Conservation (phyloP, 2,888 invertebrate species). For the Anarsia innoxiella region DNA sequence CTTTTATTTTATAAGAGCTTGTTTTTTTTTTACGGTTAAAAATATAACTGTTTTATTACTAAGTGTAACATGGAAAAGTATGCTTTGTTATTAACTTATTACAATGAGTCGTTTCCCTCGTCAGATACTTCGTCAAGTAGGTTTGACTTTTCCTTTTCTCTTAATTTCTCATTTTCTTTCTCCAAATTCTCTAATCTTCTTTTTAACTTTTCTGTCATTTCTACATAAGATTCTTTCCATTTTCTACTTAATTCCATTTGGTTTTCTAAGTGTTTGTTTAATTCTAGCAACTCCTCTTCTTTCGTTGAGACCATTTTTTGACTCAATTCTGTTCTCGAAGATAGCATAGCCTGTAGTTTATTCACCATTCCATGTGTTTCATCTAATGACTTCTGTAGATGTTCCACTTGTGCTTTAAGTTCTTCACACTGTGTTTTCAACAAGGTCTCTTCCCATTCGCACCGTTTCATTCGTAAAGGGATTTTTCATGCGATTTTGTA, state of each 20-base stretch:
- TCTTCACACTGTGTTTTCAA: slow-evolving; percentile 56
- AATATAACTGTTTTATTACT: too few species aligned
- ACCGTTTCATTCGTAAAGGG: too few species aligned
- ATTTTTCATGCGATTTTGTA: too few species aligned
- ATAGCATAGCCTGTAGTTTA: slow-evolving; percentile 52
- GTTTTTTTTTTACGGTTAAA: too few species aligned
- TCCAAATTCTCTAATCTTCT: slow-evolving; percentile 70
- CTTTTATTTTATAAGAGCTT: too few species aligned
- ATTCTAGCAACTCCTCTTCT: slow-evolving; percentile 60
- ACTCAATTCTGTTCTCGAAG: slow-evolving; percentile 49
- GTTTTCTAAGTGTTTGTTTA: slow-evolving; percentile 74
- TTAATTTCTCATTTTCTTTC: slow-evolving; percentile 70
- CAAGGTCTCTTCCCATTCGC: slow-evolving; percentile 75
- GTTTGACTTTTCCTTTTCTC: slow-evolving; percentile 45
- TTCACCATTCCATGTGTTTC: slow-evolving; percentile 65
- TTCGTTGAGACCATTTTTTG: slow-evolving; percentile 68
- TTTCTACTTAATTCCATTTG: slow-evolving; percentile 77
- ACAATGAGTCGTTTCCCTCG: too few species aligned
- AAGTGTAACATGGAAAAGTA: too few species aligned
- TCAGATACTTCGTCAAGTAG: too few species aligned
- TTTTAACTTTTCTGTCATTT: slow-evolving; percentile 78
- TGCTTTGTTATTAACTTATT: too few species aligned
- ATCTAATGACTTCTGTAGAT: slow-evolving; percentile 56
- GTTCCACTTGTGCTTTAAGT: slow-evolving; percentile 60
- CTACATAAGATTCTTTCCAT: slow-evolving; percentile 79